Evolutionary conservation across 2,797 vertebrate species (phyloP).

Genomic region (Synanceia verrucosa): DNA sequence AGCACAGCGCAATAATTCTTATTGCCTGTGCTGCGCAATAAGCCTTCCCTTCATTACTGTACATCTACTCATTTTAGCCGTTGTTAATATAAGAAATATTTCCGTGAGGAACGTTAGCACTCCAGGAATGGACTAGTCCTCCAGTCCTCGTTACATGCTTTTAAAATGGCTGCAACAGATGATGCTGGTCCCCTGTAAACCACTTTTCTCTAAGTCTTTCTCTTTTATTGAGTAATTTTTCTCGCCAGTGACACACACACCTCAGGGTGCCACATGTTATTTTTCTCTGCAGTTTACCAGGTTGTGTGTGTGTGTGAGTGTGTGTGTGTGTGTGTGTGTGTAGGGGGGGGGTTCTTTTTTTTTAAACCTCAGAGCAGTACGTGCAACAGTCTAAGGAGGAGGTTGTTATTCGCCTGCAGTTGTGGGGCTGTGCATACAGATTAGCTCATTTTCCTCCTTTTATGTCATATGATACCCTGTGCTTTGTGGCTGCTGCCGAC

Average conservation of each 20-base stretch:
- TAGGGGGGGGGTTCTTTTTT: no score
- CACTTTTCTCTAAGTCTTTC: conserved; percentile 12
- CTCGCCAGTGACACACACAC: background rate
- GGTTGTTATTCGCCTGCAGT: conserved; percentile 23
- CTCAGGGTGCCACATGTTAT: conserved; percentile 15
- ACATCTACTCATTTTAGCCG: background rate
- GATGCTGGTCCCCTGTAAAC: background rate
- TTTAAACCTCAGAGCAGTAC: conserved; percentile 4
- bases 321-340: no score
- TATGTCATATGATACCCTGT: conserved; percentile 5
- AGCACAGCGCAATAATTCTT: no score
- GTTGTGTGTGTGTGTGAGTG: background rate
- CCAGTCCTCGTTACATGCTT: background rate
- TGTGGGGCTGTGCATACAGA: conserved; percentile 59
- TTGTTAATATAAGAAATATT: background rate
- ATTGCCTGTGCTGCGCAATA: no score
- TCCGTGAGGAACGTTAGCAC: background rate
- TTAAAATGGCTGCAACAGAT: conserved; percentile 4
- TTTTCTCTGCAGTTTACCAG: conserved; percentile 23
- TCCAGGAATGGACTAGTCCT: background rate
- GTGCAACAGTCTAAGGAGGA: conserved; percentile 42
- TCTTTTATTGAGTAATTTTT: conserved; percentile 22
- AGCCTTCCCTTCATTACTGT: background rate
- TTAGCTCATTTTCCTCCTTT: conserved; percentile 61
- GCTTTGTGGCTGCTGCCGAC: conserved; percentile 19